A percentile compares a stretch with the other conserved stretches of the same genome.
Conservation (phyloP, 2,113 vertebrate genomes). For the Narcine bancroftii region DNA sequence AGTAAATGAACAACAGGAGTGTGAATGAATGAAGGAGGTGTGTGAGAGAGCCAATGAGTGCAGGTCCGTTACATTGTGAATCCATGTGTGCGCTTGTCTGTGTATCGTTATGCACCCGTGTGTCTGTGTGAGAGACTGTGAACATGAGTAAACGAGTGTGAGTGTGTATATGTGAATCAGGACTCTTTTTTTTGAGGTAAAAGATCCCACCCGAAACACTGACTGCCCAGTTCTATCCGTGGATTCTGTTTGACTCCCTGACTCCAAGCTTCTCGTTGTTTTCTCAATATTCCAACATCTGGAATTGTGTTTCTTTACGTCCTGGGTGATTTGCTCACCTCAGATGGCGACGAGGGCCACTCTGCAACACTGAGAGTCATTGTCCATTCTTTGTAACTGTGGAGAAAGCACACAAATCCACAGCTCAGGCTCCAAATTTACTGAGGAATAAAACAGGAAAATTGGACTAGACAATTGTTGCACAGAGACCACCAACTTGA, state of each 20-base stretch:
- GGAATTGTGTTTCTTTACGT: too few relatives aligned
- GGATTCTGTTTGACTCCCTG: too few relatives aligned
- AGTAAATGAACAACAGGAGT: too few relatives aligned
- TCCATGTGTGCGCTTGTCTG: background rate
- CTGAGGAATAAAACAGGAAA: background rate
- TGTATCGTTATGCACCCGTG: background rate
- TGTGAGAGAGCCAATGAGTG: too few relatives aligned
- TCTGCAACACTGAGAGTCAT: constrained; percentile 65
- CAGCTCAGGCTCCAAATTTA: background rate
- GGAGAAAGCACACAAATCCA: constrained; percentile 37
- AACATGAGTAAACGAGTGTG: background rate
- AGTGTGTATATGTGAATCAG: background rate
- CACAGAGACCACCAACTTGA: background rate
- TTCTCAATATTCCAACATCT: too few relatives aligned
- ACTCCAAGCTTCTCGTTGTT: too few relatives aligned
- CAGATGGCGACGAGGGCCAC: constrained; percentile 59
- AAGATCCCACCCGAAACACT: too few relatives aligned
- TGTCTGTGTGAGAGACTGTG: background rate
- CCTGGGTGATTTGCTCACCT: constrained; percentile 49
- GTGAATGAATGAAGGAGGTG: too few relatives aligned
- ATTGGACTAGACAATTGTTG: background rate
- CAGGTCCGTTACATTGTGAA: too few relatives aligned
- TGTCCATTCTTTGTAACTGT: constrained; percentile 66
- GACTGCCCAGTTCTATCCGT: too few relatives aligned
- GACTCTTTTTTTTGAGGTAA: too few relatives aligned